phyloP scores from a whole-genome alignment of 1,140 invertebrate species.

The Stegodyphus dumicola region DNA sequence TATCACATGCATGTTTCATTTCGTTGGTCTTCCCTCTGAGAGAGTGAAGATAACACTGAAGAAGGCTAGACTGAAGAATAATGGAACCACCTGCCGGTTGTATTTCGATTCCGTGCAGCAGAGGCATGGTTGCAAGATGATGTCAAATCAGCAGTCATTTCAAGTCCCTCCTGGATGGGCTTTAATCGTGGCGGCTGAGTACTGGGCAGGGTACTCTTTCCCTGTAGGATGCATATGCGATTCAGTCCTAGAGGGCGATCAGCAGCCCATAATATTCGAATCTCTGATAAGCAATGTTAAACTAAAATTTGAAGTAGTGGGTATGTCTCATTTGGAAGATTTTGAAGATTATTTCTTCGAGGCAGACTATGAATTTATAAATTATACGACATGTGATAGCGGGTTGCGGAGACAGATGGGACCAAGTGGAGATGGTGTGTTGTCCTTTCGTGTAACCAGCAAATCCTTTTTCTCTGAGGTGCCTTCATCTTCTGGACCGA shows the following conservation, averaged over 20 bases:
- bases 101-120: constrained; percentile 49
- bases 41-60: constrained; percentile 40
- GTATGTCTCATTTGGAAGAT: constrained; percentile 85
- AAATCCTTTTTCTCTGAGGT: neutral
- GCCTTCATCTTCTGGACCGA: constrained; percentile 13
- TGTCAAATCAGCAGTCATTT: neutral
- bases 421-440: constrained; percentile 47
- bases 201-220: constrained; percentile 36
- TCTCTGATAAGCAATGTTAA: constrained; percentile 75
- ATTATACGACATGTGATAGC: constrained; percentile 68
- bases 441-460: constrained; percentile 44
- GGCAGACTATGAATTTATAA: constrained; percentile 83
- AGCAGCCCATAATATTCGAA: constrained; percentile 12
- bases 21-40: constrained; percentile 55
- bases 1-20: constrained; percentile 58
- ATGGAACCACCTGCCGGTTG: neutral
- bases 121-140: constrained; percentile 45
- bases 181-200: constrained; percentile 28
- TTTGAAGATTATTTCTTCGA: constrained; percentile 85
- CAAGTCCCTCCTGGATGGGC: neutral
- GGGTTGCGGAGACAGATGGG: constrained; percentile 48
- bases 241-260: neutral
- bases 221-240: constrained; percentile 38
- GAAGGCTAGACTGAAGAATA: constrained; percentile 23
- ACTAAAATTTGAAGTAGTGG: constrained; percentile 78